These are phyloP conservation scores for Ochropleura plecta DNA, from an alignment of 2,888 invertebrate genomes.

Conservation along the genomic window DNA sequence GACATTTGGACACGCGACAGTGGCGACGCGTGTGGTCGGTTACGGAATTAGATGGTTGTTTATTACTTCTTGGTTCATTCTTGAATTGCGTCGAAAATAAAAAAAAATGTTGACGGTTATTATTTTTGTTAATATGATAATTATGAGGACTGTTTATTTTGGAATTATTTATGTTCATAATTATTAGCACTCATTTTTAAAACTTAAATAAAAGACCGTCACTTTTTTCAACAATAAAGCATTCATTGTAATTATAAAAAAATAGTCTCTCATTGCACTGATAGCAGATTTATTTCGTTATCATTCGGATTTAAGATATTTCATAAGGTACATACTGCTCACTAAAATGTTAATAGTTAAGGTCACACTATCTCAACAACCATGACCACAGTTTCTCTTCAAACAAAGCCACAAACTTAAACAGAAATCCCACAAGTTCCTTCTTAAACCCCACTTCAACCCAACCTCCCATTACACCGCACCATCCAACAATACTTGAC, in stretches of 20 bases:
- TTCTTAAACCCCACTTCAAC: background rate
- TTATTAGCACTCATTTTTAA: background rate
- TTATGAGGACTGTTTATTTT: too few species aligned
- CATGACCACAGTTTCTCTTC: background rate
- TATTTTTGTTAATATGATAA: background rate
- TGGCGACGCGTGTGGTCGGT: conserved; percentile 65
- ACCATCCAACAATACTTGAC: conserved; percentile 27
- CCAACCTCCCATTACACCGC: conserved; percentile 23
- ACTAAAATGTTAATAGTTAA: background rate
- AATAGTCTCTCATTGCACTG: background rate
- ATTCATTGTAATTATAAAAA: background rate
- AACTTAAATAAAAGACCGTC: background rate
- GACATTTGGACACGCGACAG: conserved; percentile 51
- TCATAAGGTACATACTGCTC: background rate
- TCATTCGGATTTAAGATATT: background rate
- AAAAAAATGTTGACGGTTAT: background rate
- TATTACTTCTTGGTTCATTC: conserved; percentile 39
- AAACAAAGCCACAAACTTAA: background rate
- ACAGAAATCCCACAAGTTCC: background rate
- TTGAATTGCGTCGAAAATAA: conserved; percentile 22
- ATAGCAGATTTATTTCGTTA: background rate
- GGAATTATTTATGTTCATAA: background rate
- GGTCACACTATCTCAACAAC: background rate
- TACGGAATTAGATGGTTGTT: conserved; percentile 56
- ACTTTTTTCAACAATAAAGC: background rate